Conservation (phyloP, 2,113 vertebrate genomes). For the Camelus dromedarius region DNA sequence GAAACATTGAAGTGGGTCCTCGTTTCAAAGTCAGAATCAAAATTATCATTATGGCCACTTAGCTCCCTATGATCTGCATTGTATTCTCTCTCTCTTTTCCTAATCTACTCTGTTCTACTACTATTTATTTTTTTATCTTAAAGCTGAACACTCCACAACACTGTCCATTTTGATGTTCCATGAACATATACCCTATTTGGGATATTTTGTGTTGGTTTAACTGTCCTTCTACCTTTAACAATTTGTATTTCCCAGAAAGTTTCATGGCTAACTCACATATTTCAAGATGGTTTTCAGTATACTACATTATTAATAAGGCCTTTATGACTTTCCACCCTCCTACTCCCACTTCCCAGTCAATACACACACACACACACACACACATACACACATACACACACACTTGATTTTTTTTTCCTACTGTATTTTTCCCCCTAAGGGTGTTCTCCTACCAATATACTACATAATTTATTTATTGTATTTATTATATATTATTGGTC, state of each 20-base stretch:
- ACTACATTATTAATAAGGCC: background rate
- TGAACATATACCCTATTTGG: background rate
- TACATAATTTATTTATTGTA: background rate
- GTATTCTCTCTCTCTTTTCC: background rate
- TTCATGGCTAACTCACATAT: background rate
- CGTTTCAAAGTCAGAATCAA: background rate
- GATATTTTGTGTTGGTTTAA: background rate
- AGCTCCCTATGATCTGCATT: accelerated
- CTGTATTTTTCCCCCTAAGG: background rate
- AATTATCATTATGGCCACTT: background rate
- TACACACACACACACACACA: background rate
- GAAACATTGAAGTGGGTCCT: accelerated
- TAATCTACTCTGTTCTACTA: background rate
- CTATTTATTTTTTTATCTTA: background rate
- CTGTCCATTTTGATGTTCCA: background rate
- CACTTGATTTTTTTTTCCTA: background rate
- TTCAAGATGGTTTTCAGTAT: background rate
- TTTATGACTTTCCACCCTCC: background rate
- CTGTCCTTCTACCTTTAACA: background rate
- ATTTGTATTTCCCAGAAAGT: background rate
- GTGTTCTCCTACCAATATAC: background rate
- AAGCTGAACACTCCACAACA: background rate
- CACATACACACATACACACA: accelerated
- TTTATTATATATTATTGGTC: background rate
- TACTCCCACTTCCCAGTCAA: accelerated